Evolutionary conservation across 2,797 vertebrate species (phyloP), one percentile per base, ranked within the genome.

Genomic region (Eremophila alpestris): DNA sequence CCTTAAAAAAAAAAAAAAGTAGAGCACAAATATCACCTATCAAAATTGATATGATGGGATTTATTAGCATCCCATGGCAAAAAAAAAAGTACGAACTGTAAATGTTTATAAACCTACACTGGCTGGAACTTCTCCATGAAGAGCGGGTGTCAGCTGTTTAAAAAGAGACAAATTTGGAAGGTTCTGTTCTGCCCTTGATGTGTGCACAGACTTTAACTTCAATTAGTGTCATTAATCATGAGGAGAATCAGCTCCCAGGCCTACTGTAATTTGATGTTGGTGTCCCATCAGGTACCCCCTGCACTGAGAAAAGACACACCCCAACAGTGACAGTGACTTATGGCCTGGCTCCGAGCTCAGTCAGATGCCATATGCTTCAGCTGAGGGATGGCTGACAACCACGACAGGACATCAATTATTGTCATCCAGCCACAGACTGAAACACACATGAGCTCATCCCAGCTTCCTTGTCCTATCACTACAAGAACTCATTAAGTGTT

Each of bases 151-250:
- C 75, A 62, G 82, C 65, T 54, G n/a, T 15, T 34, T 65, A 56
- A 43, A 77, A 74, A 38, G 52, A 94, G 73, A 93, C 69, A 92
- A 85, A 91, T 68, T 49, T 78, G 65, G 82, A 96, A 95, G 40
- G 41, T 74, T 95, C 83, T 19, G 20, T 83, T 89, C 75, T 83
- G 71, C 78, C 87, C 87, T 90, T 94, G 80, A 74, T 65, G 38
- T 23, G 63, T 32, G 60, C n/a, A 3, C 89, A 95, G 89, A 85
- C 56, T 93, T 83, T 90, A 89, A 76, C 68, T 87, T 93, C 94
- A 96, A 96, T 96, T 95, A 96, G 21, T 45, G 68, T 63, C 86
- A 95, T 97, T 96, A 96, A 96, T 96, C 94, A 97, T 54, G 80
- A 93, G 32, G 40, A 77, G 71, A 94, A 71, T 19, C 18, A 7